Conservation (phyloP, 2,113 vertebrate species). For the Tichodroma muraria region DNA sequence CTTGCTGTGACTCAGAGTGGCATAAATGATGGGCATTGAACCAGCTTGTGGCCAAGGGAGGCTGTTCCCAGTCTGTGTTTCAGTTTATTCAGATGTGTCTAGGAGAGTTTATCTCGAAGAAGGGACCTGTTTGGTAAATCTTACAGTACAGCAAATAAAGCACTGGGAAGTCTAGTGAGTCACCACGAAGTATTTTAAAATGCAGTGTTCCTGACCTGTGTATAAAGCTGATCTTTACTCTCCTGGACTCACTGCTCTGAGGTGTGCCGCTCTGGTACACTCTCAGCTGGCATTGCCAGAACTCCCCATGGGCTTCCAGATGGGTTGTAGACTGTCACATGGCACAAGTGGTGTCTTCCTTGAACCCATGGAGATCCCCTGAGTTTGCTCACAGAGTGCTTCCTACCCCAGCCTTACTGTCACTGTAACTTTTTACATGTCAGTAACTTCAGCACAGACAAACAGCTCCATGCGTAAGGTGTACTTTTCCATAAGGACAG, state of each 20-base stretch:
- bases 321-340: not conserved
- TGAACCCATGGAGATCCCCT: not conserved
- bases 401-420: not conserved
- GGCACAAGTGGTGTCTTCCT: not conserved
- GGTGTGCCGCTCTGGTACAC: rapidly evolving
- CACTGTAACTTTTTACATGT: not conserved
- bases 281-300: not conserved
- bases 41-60: not conserved
- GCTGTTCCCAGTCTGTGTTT: not conserved
- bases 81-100: too few relatives aligned
- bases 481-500: not conserved
- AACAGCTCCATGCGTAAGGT: rapidly evolving
- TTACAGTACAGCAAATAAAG: not conserved
- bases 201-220: not conserved
- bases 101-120: not conserved
- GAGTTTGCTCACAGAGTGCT: not conserved
- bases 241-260: not conserved
- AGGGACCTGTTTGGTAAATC: not conserved
- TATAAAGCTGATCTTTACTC: not conserved
- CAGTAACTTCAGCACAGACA: not conserved
- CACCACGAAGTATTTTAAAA: not conserved
- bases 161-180: not conserved
- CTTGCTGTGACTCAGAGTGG: not conserved
- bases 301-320: not conserved
- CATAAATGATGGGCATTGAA: not conserved